Base-by-base conservation (phyloP, 2,797 vertebrate genomes). In the Petrocephalus sullivani region DNA sequence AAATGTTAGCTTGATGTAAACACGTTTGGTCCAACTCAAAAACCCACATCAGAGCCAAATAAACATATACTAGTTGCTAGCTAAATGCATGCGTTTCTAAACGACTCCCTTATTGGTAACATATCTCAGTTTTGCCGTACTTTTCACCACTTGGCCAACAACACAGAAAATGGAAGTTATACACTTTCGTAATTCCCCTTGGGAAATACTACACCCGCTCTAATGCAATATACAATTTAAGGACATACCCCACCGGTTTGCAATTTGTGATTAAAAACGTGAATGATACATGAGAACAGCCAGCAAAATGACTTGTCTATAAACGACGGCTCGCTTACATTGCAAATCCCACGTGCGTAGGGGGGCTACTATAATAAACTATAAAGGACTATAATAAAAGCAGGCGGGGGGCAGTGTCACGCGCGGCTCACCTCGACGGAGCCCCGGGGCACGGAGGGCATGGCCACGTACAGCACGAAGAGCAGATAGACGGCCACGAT, bases 371-470 rank as follows among this genome's bases (percentile, higher is more conserved):
- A 16, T 16, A 67, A 4, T 28, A 33, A 71, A 33, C 41, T 46
- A 46, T 46, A 46, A 46, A 46, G 41, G 64, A 71, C 28, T 37
- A 6, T 16, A 67, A 4, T 28, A 33, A 71, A 33, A 71, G 28
- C 14, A 71, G 33, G 33, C 5, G 28, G 5, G 64, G 28, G 57
- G 28, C 28, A 37, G 14, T 14, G 28, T 37, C 46, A 84, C 21
- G 49, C 16, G 51, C n/a, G 8, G 91, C 93, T 92, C 92, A 97
- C 97, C 94, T 96, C 93, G 60, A 96, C 91, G 28, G 91, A 58
- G n/a, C 96, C 96, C 87, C 96, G 93, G 0, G 96, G 95, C 1
- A 96, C 82, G 0, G 95, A 92, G 8, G 95, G 96, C 89, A 93
- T 90, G 33, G 95, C 95, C 9, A 96, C 88, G 14, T 93, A 96